These are phyloP conservation scores for Epistrophella euchroma DNA, from an alignment of 2,888 invertebrate genomes.

Conservation along the genomic window DNA sequence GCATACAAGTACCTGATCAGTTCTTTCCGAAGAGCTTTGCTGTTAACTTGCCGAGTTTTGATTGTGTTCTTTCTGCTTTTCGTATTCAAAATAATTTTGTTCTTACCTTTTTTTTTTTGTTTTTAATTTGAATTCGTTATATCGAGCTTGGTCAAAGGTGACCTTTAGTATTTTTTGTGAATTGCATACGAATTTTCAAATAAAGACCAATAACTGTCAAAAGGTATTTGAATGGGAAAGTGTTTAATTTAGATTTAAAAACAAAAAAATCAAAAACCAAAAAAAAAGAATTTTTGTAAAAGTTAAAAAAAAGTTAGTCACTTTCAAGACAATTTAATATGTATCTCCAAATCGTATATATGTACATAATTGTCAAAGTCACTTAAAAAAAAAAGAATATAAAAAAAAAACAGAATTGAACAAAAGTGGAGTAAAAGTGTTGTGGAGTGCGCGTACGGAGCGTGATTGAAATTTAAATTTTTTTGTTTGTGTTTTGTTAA, in stretches of 20 bases:
- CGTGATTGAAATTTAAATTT: conserved; percentile 73
- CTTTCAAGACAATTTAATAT: conserved; percentile 8
- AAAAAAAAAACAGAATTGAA: conserved; percentile 33
- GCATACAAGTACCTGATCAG: conserved; percentile 70
- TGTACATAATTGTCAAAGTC: not conserved
- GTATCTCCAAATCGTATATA: not conserved
- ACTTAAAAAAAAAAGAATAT: conserved; percentile 20
- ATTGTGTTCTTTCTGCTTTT: conserved; percentile 32
- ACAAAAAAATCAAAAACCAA: not conserved
- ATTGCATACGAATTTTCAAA: not conserved
- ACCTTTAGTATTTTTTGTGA: not conserved
- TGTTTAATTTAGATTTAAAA: not conserved
- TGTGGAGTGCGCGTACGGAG: conserved; percentile 49
- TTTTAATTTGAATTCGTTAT: not conserved
- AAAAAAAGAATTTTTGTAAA: not conserved
- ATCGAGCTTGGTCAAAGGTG: conserved; percentile 11
- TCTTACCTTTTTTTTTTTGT: not conserved
- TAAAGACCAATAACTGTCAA: not conserved
- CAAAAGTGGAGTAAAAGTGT: conserved; percentile 73
- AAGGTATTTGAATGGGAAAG: not conserved
- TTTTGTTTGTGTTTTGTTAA: conserved; percentile 4
- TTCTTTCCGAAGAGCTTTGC: conserved; percentile 75
- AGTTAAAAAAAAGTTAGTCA: conserved; percentile 48
- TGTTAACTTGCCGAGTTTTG: conserved; percentile 62
- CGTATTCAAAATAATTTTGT: not conserved